phyloP scores from a whole-genome alignment of 2,113 vertebrate genomes.

The Protobothrops flavoviridis region DNA sequence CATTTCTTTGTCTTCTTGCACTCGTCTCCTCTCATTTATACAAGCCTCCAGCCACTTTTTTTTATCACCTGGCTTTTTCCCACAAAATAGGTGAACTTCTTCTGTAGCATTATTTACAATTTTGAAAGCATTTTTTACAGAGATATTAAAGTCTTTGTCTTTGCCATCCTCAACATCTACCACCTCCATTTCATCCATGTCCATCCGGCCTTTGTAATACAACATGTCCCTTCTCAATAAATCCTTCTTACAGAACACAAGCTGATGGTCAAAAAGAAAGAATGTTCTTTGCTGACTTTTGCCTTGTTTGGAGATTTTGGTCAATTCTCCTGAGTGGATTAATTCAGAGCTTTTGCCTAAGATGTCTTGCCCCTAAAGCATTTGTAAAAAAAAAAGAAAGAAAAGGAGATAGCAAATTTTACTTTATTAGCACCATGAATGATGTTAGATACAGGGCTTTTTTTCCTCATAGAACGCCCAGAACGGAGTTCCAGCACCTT shows the following conservation, averaged over 20 bases:
- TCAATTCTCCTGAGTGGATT: slow-evolving; percentile 94
- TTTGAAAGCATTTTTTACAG: slow-evolving; percentile 86
- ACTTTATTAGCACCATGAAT: background rate
- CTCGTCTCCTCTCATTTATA: slow-evolving; percentile 81
- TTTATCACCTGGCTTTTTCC: slow-evolving; percentile 90
- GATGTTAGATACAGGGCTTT: background rate
- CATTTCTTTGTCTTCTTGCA: slow-evolving; percentile 92
- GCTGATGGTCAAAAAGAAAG: slow-evolving; percentile 97
- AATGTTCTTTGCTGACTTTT: slow-evolving; percentile 93
- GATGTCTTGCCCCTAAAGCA: slow-evolving; percentile 84
- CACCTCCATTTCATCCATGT: slow-evolving; percentile 84
- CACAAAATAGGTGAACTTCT: slow-evolving; percentile 85
- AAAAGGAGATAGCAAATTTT: slow-evolving; percentile 10
- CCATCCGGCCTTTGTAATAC: slow-evolving; percentile 87
- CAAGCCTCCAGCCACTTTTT: slow-evolving; percentile 88
- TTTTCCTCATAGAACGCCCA: too few species aligned
- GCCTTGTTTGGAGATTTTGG: slow-evolving; percentile 82
- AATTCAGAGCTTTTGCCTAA: slow-evolving; percentile 91
- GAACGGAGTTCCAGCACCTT: too few species aligned
- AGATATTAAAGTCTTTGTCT: slow-evolving; percentile 81
- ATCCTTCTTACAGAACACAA: slow-evolving; percentile 96
- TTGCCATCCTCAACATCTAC: slow-evolving; percentile 84
- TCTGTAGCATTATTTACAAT: slow-evolving; percentile 77
- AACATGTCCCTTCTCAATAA: slow-evolving; percentile 91
- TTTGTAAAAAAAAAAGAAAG: fast-evolving